These are phyloP conservation scores for Rosalia funebris DNA, from an alignment of 2,888 invertebrate species.

Conservation along the genomic window DNA sequence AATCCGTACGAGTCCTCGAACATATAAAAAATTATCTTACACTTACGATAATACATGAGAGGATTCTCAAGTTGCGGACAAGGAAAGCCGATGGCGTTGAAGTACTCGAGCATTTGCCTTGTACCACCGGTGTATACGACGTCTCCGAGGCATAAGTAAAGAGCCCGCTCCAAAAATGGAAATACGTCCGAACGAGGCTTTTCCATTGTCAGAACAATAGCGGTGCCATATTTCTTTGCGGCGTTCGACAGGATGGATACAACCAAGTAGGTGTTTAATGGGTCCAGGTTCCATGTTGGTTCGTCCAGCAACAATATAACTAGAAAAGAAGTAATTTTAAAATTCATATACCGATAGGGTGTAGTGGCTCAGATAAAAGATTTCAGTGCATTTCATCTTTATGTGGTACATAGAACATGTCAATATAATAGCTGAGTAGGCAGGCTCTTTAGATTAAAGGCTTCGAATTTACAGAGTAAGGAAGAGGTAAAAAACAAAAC, in stretches of 20 bases:
- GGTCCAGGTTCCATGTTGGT: conserved; percentile 94
- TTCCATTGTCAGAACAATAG: conserved; percentile 91
- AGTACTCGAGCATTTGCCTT: conserved; percentile 92
- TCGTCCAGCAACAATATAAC: conserved; percentile 91
- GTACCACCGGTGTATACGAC: conserved; percentile 93
- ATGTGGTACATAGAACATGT: too few species aligned
- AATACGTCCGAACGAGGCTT: conserved; percentile 95
- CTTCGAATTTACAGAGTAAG: too few species aligned
- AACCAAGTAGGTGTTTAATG: conserved; percentile 93
- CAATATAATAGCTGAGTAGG: too few species aligned
- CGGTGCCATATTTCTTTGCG: conserved; percentile 89
- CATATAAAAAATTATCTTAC: not conserved
- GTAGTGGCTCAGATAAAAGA: too few species aligned
- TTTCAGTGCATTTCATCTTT: too few species aligned
- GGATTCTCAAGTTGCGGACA: conserved; percentile 98
- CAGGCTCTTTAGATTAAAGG: too few species aligned
- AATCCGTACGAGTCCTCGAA: not conserved
- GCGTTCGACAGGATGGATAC: conserved; percentile 92
- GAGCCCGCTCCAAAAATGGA: conserved; percentile 91
- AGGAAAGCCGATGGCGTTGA: conserved; percentile 94
- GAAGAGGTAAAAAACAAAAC: too few species aligned
- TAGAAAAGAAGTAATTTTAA: conserved; percentile 66
- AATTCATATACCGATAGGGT: too few species aligned
- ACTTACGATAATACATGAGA: conserved; percentile 95
- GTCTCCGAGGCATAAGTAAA: conserved; percentile 90